A percentile compares a stretch with the other conserved stretches of the same genome.
Evolutionary conservation across 2,797 vertebrate genomes (phyloP).

Genomic region (Spea hammondii): DNA sequence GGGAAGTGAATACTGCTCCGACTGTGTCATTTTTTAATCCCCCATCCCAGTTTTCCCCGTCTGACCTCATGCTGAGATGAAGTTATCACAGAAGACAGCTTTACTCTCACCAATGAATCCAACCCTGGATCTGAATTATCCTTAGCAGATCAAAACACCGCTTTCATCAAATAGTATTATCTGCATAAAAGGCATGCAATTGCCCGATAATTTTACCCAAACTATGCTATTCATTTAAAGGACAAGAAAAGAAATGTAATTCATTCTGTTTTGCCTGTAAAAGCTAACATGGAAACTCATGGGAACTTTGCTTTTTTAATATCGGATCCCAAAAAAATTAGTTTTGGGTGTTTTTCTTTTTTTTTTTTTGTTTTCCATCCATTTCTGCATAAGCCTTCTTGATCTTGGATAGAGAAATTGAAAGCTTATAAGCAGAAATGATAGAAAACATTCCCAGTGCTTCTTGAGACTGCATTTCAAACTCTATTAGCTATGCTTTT

Average conservation of each 20-base stretch:
- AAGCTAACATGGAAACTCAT: conserved; percentile 71
- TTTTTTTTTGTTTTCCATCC: conserved; percentile 60
- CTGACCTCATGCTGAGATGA: conserved; percentile 97
- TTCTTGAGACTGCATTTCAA: conserved; percentile 59
- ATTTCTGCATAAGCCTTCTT: conserved; percentile 67
- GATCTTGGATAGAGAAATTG: conserved; percentile 63
- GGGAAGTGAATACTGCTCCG: conserved; percentile 87
- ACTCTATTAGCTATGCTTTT: conserved; percentile 71
- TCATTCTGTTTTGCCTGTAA: conserved; percentile 64
- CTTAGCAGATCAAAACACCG: conserved; percentile 91
- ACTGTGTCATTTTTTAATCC: conserved; percentile 92
- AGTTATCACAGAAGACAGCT: conserved; percentile 99
- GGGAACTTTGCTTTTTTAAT: conserved; percentile 73
- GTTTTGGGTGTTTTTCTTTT: conserved; percentile 52
- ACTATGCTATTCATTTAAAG: conserved; percentile 91
- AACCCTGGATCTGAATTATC: conserved; percentile 83
- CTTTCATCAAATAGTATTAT: conserved; percentile 97
- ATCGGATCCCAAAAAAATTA: conserved; percentile 58
- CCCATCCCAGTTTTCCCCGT: conserved; percentile 89
- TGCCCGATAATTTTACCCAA: conserved; percentile 90
- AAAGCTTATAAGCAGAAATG: conserved; percentile 66
- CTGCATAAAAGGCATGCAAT: conserved; percentile 96
- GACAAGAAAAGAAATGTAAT: conserved; percentile 82
- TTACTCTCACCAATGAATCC: conserved; percentile 91
- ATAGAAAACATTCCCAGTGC: conserved; percentile 65